phyloP scores from a whole-genome alignment of 2,113 vertebrate genomes.

The Antennarius striatus region DNA sequence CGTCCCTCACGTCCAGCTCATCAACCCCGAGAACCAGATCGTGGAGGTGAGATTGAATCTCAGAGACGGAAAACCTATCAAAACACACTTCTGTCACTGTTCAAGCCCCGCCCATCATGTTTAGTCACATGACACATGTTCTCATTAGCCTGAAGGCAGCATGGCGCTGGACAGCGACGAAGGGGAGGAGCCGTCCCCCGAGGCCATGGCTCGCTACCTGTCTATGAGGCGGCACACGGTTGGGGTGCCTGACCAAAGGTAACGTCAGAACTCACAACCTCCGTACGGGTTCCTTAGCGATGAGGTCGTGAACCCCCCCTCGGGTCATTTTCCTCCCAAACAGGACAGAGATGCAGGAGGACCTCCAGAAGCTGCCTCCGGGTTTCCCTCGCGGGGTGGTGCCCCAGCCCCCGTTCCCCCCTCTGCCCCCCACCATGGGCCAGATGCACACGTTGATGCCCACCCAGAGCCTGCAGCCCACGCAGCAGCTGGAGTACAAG shows the following conservation, averaged over 20 bases:
- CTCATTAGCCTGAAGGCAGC: constrained; percentile 86
- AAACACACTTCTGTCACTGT: no score
- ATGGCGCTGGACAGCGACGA: constrained; percentile 97
- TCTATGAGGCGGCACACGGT: constrained; percentile 98
- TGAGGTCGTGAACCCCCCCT: no score
- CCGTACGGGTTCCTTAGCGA: neutral
- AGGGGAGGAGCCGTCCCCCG: constrained; percentile 95
- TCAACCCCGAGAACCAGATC: constrained; percentile 99
- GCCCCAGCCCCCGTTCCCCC: constrained; percentile 90
- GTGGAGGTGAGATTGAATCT: constrained; percentile 87
- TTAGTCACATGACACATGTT: constrained; percentile 1
- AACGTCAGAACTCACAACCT: constrained; percentile 10
- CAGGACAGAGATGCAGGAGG: constrained; percentile 94
- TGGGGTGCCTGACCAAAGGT: constrained; percentile 96
- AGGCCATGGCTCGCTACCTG: constrained; percentile 96
- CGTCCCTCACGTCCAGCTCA: constrained; percentile 97
- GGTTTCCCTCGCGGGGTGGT: constrained; percentile 86
- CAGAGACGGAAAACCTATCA: no score
- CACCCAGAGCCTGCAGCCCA: constrained; percentile 89
- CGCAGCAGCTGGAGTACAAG: constrained; percentile 98
- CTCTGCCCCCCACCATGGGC: constrained; percentile 85
- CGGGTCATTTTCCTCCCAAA: neutral
- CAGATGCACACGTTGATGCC: constrained; percentile 90
- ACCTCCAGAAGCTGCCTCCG: constrained; percentile 91
- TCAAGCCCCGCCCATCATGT: no score